Percentiles rank a stretch among this genome's conserved stretches.
phyloP scores from a whole-genome alignment of 2,888 invertebrate genomes.

The Acanthacorydalis orientalis region DNA sequence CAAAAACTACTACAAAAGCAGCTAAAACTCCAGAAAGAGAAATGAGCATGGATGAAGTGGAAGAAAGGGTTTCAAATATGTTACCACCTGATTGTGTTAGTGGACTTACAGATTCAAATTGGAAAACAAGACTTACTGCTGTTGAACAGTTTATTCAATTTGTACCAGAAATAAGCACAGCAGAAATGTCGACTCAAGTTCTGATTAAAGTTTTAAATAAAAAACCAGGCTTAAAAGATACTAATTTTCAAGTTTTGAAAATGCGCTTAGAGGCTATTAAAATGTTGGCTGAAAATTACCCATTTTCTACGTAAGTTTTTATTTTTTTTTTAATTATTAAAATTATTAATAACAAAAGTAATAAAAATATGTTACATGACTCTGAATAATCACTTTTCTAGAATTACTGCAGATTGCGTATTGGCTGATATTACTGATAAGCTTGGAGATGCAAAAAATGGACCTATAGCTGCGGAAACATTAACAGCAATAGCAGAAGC shows the following conservation, averaged over 20 bases:
- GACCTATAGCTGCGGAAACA: constrained; percentile 47
- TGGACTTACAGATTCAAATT: constrained; percentile 62
- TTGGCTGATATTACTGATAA: constrained; percentile 70
- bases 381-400: constrained; percentile 17
- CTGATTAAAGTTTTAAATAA: constrained; percentile 54
- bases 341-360: neutral
- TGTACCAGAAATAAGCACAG: constrained; percentile 41
- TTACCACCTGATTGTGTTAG: constrained; percentile 41
- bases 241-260: constrained; percentile 82
- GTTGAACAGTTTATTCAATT: constrained; percentile 53
- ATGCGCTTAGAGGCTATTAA: constrained; percentile 64
- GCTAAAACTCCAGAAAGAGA: constrained; percentile 43
- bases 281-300: constrained; percentile 57
- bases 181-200: constrained; percentile 55
- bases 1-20: constrained; percentile 22
- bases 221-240: constrained; percentile 80
- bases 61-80: constrained; percentile 49
- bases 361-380: constrained; percentile 2
- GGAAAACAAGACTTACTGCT: constrained; percentile 66
- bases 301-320: constrained; percentile 42
- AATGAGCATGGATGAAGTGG: constrained; percentile 60
- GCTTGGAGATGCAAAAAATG: constrained; percentile 69
- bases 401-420: constrained; percentile 56
- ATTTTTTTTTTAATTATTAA: neutral
- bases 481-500: constrained; percentile 63